Percentiles rank a stretch among this genome's conserved stretches.
Conservation (phyloP, 1,140 invertebrate species). For the Drosophila grimshawi region DNA sequence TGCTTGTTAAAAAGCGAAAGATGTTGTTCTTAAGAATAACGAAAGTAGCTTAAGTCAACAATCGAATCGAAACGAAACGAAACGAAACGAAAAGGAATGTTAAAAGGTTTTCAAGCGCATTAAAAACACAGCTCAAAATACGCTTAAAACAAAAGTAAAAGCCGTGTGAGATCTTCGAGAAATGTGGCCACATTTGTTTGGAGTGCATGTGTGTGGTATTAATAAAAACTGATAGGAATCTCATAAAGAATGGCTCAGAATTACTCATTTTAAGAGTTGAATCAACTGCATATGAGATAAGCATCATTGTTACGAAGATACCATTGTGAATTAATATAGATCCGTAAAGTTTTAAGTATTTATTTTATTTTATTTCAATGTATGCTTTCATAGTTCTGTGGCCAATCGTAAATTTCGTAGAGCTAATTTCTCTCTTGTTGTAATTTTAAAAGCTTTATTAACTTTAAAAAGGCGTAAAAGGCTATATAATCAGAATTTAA, state of each 20-base stretch:
- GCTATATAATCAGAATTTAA: neutral
- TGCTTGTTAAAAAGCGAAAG: constrained; percentile 71
- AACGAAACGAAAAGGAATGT: constrained; percentile 69
- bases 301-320: neutral
- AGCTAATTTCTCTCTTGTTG: neutral
- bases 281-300: neutral
- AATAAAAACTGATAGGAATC: constrained; percentile 6
- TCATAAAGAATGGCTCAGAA: neutral
- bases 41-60: constrained; percentile 80
- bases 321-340: too few relatives aligned
- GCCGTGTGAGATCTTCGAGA: constrained; percentile 43
- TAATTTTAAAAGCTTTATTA: neutral
- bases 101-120: constrained; percentile 72
- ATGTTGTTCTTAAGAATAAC: constrained; percentile 52
- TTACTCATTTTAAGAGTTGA: neutral
- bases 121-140: constrained; percentile 34
- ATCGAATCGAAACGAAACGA: constrained; percentile 54
- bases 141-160: constrained; percentile 76
- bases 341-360: too few relatives aligned
- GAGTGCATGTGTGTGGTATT: constrained; percentile 21
- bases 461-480: neutral
- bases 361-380: too few relatives aligned
- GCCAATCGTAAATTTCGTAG: too few relatives aligned
- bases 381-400: too few relatives aligned
- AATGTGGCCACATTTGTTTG: neutral